Evolutionary conservation across 2,797 vertebrate species (phyloP), one percentile per base, ranked within the genome.

Genomic region (Bovichtus variegatus): DNA sequence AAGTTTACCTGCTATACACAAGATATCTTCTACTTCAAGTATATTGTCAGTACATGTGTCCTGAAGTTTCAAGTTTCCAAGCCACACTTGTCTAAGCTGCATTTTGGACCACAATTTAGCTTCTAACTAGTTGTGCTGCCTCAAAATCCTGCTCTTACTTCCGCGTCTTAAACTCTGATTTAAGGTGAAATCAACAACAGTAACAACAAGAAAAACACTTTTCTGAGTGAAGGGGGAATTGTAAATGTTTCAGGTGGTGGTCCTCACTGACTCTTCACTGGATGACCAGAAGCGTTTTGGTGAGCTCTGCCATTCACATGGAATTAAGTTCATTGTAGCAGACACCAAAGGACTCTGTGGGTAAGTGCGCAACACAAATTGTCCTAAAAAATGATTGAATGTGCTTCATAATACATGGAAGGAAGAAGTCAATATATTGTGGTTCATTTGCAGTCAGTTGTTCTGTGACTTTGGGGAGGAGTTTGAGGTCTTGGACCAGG

Each of bases 401-500:
- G 2, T 5, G 12, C 0, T 36, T 7, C 10, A 34, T 18, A 41
- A 23, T 36, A 4, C 4, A 19, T 5, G 1, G 1, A 44, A 43
- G 2, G 31, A 23, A 63, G 6, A 51, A 9, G 6, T 21, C 3
- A 58, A 27, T 80, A 47, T 19, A 1, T 21, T 6, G n/a, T 61
- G 58, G 1, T 74, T 72, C 5, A 0, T 50, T 81, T 88, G 58
- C 85, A 99, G 98, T 49, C 97, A 97, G 86, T 19, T 98, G 47
- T 99, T 99, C 86, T 98, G 97, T 85, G 97, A 99, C 91, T 98
- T 98, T 0, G 97, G 97, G 8, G 86, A 97, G 46, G 7, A 1
- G 7, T 98, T 98, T 69, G 69, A 82, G 0, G 86, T 96, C n/a
- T 75, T 90, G 5, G 96, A 97, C 67, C 79, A 51, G 1, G 86